phyloP scores from a whole-genome alignment of 1,140 invertebrate species.

The Papilio dardanus region DNA sequence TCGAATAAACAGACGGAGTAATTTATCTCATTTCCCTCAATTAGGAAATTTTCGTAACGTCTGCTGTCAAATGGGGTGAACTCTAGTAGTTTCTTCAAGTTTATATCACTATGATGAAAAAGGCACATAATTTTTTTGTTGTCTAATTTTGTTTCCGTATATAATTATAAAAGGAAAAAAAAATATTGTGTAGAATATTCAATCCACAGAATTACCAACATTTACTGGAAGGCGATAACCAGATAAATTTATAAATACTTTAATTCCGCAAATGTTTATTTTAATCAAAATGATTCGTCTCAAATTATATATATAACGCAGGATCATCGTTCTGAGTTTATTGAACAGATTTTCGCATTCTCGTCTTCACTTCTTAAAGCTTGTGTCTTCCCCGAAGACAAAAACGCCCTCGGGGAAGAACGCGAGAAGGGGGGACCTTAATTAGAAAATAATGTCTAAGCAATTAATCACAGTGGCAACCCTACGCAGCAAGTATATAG shows the following conservation, averaged over 20 bases:
- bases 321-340: slow-evolving; percentile 46
- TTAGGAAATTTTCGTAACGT: slow-evolving; percentile 63
- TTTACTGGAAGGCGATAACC: too few species aligned
- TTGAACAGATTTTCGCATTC: slow-evolving; percentile 59
- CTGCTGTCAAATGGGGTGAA: slow-evolving; percentile 63
- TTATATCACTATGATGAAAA: neutral
- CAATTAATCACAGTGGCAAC: slow-evolving; percentile 75
- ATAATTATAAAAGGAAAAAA: too few species aligned
- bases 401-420: slow-evolving; percentile 58
- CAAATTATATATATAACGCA: neutral
- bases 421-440: slow-evolving; percentile 66
- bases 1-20: slow-evolving; percentile 56
- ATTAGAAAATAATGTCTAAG: slow-evolving; percentile 78
- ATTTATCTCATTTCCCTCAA: slow-evolving; percentile 77
- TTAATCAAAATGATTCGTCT: neutral
- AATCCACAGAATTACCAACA: too few species aligned
- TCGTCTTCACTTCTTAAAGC: slow-evolving; percentile 42
- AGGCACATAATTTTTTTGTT: neutral
- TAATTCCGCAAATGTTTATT: neutral
- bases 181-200: too few species aligned
- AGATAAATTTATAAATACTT: too few species aligned
- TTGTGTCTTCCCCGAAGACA: slow-evolving; percentile 29
- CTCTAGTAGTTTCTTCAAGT: slow-evolving; percentile 42
- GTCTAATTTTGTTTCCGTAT: neutral
- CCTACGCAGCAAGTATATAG: slow-evolving; percentile 32